Evolutionary conservation across 2,797 vertebrate genomes (phyloP).

Genomic region (Odontamblyopus lacepedii): DNA sequence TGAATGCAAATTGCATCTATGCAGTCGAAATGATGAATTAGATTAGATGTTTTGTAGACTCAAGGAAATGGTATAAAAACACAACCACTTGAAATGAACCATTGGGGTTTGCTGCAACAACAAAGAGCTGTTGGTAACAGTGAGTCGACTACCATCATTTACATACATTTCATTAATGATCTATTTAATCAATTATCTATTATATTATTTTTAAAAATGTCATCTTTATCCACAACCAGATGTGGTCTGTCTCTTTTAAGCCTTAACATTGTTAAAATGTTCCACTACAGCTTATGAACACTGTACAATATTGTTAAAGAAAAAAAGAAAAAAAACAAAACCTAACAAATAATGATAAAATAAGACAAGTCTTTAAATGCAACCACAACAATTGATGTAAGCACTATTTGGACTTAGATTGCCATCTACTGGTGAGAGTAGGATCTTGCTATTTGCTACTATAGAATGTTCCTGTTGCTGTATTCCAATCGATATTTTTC

Average conservation of each 20-base stretch:
- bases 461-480: neutral
- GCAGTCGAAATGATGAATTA: neutral
- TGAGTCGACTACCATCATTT: neutral
- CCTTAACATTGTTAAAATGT: neutral
- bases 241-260: neutral
- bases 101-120: neutral
- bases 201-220: neutral
- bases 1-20: neutral
- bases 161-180: neutral
- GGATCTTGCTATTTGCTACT: neutral
- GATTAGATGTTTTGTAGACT: neutral
- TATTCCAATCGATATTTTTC: neutral
- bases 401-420: constrained; percentile 32
- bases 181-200: neutral
- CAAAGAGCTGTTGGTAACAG: neutral
- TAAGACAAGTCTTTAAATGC: neutral
- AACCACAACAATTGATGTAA: neutral
- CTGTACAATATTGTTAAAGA: neutral
- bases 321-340: neutral
- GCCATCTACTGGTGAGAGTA: constrained; percentile 43
- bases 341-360: neutral
- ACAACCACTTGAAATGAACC: neutral
- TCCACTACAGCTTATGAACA: neutral
- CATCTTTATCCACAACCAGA: neutral
- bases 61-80: neutral